A percentile compares a stretch with the other conserved stretches of the same genome.
Evolutionary conservation across 2,113 vertebrate species (phyloP).

Genomic region (Atlantisia rogersi): DNA sequence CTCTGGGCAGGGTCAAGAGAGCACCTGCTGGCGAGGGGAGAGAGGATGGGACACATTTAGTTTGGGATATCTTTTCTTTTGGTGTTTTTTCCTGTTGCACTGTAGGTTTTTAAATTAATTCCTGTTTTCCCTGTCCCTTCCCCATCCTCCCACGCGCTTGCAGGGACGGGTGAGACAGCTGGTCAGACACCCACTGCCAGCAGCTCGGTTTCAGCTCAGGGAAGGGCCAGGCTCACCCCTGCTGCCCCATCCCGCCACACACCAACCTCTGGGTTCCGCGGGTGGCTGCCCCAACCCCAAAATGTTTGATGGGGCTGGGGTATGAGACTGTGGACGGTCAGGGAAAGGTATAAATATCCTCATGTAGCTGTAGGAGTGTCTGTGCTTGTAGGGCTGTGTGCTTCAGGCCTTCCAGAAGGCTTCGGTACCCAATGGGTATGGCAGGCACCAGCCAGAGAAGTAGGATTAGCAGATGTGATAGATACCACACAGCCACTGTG

Average conservation of each 20-base stretch:
- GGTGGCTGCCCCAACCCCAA: background rate
- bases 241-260: background rate
- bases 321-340: background rate
- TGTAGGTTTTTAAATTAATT: background rate
- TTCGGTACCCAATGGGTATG: background rate
- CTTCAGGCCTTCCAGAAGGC: background rate
- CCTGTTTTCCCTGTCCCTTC: background rate
- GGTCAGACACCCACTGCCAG: fast-evolving
- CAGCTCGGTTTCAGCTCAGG: background rate
- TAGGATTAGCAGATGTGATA: background rate
- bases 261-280: background rate
- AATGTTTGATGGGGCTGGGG: background rate
- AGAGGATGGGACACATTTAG: fast-evolving
- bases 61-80: background rate
- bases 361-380: background rate
- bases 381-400: background rate
- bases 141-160: background rate
- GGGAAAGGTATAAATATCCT: background rate
- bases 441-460: background rate
- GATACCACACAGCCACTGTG: background rate
- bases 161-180: fast-evolving
- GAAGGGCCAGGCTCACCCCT: background rate
- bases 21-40: background rate
- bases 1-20: background rate
- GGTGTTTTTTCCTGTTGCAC: background rate